These are phyloP conservation scores for Cordilura impudica DNA, from an alignment of 2,888 invertebrate genomes.

Conservation along the genomic window DNA sequence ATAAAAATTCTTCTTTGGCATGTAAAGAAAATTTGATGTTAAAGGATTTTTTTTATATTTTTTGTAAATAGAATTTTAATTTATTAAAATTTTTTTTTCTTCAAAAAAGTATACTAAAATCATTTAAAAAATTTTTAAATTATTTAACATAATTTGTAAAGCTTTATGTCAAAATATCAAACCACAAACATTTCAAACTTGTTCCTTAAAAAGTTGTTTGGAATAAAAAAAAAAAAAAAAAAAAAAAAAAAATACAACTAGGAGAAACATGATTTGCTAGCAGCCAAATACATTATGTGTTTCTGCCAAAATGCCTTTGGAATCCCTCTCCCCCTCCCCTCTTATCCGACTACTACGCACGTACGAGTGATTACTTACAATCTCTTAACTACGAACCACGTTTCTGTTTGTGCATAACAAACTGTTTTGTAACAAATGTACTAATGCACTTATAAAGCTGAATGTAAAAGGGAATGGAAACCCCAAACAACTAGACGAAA, in stretches of 20 bases:
- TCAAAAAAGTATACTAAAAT: no score
- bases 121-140: no score
- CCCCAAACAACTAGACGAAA: background rate
- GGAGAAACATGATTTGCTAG: slow-evolving; percentile 21
- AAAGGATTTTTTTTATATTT: no score
- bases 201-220: background rate
- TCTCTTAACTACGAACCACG: background rate
- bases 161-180: no score
- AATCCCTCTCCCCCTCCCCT: no score
- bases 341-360: slow-evolving; percentile 3
- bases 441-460: slow-evolving; percentile 37
- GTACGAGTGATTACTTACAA: slow-evolving; percentile 15
- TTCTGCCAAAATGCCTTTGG: no score
- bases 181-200: slow-evolving; percentile 1
- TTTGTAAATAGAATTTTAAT: no score
- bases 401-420: background rate
- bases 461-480: slow-evolving; percentile 1
- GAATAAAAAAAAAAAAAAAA: background rate
- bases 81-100: no score
- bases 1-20: no score
- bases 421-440: slow-evolving; percentile 17
- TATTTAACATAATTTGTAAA: no score
- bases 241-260: background rate
- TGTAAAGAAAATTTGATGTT: no score
- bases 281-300: background rate